Conservation (phyloP, 2,888 invertebrate species). For the Invenusta paracnida region DNA sequence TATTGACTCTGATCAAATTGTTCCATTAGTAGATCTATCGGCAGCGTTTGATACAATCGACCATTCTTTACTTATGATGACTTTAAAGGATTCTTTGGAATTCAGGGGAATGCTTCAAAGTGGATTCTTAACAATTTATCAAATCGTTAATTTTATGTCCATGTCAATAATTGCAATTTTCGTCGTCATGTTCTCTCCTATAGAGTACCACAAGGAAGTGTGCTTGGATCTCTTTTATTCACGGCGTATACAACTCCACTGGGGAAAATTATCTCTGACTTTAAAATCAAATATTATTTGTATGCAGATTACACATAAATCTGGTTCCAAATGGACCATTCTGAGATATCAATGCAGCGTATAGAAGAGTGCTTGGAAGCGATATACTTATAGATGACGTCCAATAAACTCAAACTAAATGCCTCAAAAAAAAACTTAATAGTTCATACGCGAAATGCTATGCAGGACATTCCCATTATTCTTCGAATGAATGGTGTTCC, state of each 20-base stretch:
- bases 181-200: slow-evolving; percentile 8
- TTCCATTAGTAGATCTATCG: slow-evolving; percentile 23
- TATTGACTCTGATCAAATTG: slow-evolving; percentile 10
- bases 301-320: slow-evolving; percentile 3
- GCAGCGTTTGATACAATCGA: slow-evolving; percentile 8
- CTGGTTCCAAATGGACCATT: slow-evolving; percentile 13
- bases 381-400: slow-evolving; percentile 20
- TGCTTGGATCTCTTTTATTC: neutral
- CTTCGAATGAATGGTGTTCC: slow-evolving; percentile 23
- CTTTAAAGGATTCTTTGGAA: slow-evolving; percentile 4
- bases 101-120: slow-evolving; percentile 7
- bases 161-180: slow-evolving; percentile 7
- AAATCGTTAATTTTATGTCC: slow-evolving; percentile 10
- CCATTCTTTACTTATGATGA: slow-evolving; percentile 8
- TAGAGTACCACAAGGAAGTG: neutral
- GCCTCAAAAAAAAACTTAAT: slow-evolving; percentile 2
- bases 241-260: slow-evolving; percentile 24
- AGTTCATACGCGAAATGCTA: slow-evolving; percentile 29
- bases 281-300: neutral
- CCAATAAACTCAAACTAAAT: slow-evolving; percentile 10
- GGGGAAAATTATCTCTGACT: slow-evolving; percentile 8
- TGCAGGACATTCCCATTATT: slow-evolving; percentile 4
- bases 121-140: slow-evolving; percentile 22
- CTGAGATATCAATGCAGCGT: neutral
- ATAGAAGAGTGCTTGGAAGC: slow-evolving; percentile 29